Percentiles rank a stretch among this genome's conserved stretches.
Conservation (phyloP, 2,888 invertebrate species). For the Hirtodrosophila histrioides region DNA sequence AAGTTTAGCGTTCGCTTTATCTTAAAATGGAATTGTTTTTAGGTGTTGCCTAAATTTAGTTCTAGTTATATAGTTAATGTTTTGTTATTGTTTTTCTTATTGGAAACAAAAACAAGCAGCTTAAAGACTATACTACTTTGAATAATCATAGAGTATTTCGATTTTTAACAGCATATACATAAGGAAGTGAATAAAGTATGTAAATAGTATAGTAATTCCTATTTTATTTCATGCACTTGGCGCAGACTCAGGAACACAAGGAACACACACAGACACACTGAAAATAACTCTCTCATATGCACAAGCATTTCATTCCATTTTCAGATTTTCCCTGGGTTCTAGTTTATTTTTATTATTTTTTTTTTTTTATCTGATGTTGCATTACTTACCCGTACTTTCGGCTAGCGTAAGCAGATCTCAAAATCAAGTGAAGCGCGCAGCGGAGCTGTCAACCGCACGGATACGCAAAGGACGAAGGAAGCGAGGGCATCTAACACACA, state of each 20-base stretch:
- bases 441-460: conserved; percentile 72
- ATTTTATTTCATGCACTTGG: background rate
- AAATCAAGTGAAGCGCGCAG: conserved; percentile 58
- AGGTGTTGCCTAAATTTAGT: too few relatives aligned
- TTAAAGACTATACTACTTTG: too few relatives aligned
- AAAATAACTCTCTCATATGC: conserved; percentile 15
- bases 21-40: too few relatives aligned
- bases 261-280: background rate
- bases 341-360: conserved; percentile 27
- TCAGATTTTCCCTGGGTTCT: conserved; percentile 28
- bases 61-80: too few relatives aligned
- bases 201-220: background rate
- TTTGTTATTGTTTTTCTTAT: too few relatives aligned
- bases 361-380: background rate
- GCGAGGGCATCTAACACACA: conserved; percentile 15
- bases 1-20: too few relatives aligned
- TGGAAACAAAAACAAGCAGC: too few relatives aligned
- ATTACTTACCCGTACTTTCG: conserved; percentile 31
- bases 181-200: too few relatives aligned
- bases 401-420: conserved; percentile 46
- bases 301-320: conserved; percentile 44
- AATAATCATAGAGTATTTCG: too few relatives aligned
- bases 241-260: background rate
- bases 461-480: conserved; percentile 27
- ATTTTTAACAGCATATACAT: too few relatives aligned